Evolutionary conservation across 2,888 invertebrate genomes (phyloP).

Genomic region (Hoplodrina ambigua): DNA sequence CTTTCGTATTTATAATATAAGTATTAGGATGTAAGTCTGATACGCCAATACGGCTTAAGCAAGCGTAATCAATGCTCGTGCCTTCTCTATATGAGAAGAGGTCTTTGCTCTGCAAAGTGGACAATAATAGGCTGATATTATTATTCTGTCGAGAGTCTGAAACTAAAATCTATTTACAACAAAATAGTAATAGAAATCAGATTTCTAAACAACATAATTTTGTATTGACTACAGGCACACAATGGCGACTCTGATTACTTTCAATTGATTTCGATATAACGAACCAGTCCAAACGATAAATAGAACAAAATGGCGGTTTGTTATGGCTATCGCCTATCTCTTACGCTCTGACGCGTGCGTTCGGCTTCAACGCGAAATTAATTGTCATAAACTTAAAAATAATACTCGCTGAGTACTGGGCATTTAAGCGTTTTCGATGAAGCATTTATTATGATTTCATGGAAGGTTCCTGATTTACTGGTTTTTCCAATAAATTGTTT

Average conservation of each 20-base stretch:
- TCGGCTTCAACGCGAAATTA: slow-evolving; percentile 40
- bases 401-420: slow-evolving; percentile 18
- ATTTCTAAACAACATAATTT: slow-evolving; percentile 22
- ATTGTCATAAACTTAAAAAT: slow-evolving; percentile 50
- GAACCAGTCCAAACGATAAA: slow-evolving; percentile 49
- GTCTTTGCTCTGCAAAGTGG: too few relatives aligned
- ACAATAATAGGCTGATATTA: too few relatives aligned
- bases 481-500: not conserved
- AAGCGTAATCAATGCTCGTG: too few relatives aligned
- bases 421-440: slow-evolving; percentile 23
- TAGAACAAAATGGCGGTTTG: slow-evolving; percentile 53
- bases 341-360: slow-evolving; percentile 57
- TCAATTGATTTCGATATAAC: slow-evolving; percentile 36
- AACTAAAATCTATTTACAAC: not conserved
- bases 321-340: slow-evolving; percentile 56
- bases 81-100: too few relatives aligned
- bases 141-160: not conserved
- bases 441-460: slow-evolving; percentile 18
- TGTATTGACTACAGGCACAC: not conserved
- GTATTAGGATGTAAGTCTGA: too few relatives aligned
- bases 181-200: slow-evolving; percentile 6
- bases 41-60: too few relatives aligned
- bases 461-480: slow-evolving; percentile 40
- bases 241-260: slow-evolving; percentile 33
- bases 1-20: too few relatives aligned